A percentile compares a stretch with the other conserved stretches of the same genome.
These are phyloP conservation scores for Fabriciana adippe DNA, from an alignment of 2,888 invertebrate species.

Conservation along the genomic window DNA sequence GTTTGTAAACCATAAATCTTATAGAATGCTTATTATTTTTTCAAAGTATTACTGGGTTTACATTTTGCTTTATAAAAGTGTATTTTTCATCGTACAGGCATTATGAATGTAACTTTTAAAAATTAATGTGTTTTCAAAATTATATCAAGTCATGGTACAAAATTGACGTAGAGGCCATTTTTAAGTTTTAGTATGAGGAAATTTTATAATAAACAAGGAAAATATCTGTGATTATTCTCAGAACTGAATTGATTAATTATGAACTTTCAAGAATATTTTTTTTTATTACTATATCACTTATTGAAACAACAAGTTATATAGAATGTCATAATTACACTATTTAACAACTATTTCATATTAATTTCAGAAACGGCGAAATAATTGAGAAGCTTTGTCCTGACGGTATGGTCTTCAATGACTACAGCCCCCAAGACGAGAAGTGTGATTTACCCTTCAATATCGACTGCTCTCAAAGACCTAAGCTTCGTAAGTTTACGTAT, in stretches of 20 bases:
- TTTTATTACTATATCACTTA: too few species aligned
- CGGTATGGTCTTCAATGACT: constrained; percentile 95
- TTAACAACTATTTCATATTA: neutral
- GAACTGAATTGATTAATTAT: too few species aligned
- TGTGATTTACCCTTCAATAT: constrained; percentile 94
- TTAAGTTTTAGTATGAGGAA: too few species aligned
- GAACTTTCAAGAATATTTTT: too few species aligned
- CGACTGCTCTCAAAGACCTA: constrained; percentile 89
- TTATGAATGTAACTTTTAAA: too few species aligned
- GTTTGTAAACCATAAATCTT: constrained; percentile 11
- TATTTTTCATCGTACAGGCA: neutral
- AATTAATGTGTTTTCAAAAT: too few species aligned
- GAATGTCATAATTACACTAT: neutral
- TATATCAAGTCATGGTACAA: too few species aligned
- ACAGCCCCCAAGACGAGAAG: constrained; percentile 90
- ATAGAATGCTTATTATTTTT: constrained; percentile 17
- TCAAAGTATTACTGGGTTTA: neutral
- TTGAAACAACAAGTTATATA: too few species aligned
- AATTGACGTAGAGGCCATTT: too few species aligned
- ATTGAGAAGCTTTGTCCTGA: constrained; percentile 92
- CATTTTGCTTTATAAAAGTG: neutral
- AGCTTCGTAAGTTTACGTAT: constrained; percentile 86
- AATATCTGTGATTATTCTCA: too few species aligned
- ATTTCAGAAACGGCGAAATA: constrained; percentile 85
- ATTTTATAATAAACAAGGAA: too few species aligned